Conservation (phyloP, 2,113 vertebrate species). For the Erinaceus europaeus region DNA sequence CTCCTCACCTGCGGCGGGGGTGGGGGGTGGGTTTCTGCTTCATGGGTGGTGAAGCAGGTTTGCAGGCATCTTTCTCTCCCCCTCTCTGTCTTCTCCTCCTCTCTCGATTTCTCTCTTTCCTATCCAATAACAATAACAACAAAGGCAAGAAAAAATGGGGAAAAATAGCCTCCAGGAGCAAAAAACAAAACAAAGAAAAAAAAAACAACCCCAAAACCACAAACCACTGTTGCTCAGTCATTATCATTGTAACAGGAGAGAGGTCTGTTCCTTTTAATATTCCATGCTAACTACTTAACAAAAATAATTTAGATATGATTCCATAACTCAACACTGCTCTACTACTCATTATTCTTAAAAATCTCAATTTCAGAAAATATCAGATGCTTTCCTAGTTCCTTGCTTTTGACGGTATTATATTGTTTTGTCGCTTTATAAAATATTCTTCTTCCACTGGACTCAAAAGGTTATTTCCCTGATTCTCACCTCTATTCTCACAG, state of each 20-base stretch:
- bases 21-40: no score
- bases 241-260: neutral
- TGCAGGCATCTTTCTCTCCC: no score
- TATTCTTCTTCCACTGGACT: neutral
- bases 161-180: no score
- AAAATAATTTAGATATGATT: neutral
- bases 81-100: no score
- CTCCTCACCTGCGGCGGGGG: no score
- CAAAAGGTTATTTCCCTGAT: neutral
- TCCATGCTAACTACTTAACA: neutral
- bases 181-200: no score
- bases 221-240: no score
- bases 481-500: neutral
- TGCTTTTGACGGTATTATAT: neutral
- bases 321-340: neutral
- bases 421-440: constrained; percentile 8
- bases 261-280: neutral
- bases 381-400: neutral
- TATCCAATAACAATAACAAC: no score
- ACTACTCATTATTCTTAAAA: neutral
- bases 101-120: no score
- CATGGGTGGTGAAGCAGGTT: no score
- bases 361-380: neutral
- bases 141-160: no score
- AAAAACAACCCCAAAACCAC: no score